Evolutionary conservation across 2,113 vertebrate genomes (phyloP).

Genomic region (Prinia subflava): DNA sequence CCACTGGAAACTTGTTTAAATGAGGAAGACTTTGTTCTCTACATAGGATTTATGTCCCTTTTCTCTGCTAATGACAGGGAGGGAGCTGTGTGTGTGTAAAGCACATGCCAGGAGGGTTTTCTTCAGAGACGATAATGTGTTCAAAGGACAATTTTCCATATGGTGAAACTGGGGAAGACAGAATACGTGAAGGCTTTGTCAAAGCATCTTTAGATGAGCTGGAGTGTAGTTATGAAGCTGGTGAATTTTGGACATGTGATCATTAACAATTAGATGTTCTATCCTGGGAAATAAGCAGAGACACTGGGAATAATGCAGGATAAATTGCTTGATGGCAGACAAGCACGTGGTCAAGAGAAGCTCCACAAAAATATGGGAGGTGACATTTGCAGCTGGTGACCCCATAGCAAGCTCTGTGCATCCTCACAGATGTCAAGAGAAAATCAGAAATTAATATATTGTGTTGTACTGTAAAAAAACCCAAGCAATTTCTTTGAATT

Average conservation of each 20-base stretch:
- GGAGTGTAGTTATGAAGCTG: neutral
- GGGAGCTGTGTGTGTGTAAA: neutral
- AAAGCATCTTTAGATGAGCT: neutral
- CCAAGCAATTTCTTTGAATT: neutral
- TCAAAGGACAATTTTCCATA: neutral
- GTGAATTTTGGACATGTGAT: neutral
- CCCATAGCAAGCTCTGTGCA: neutral
- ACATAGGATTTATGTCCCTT: accelerated
- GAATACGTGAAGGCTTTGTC: neutral
- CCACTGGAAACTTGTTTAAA: neutral
- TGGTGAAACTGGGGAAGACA: neutral
- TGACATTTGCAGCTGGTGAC: neutral
- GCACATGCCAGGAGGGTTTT: neutral
- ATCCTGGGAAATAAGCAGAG: neutral
- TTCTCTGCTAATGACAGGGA: neutral
- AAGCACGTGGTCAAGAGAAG: neutral
- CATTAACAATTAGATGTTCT: neutral
- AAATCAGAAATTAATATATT: neutral
- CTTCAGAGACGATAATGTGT: neutral
- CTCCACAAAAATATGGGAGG: neutral
- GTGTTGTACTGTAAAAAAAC: neutral
- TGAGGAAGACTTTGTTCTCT: neutral
- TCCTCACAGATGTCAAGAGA: neutral
- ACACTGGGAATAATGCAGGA: neutral
- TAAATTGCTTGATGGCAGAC: neutral